Percentiles rank a stretch among this genome's conserved stretches.
These are phyloP conservation scores for Tapirus indicus DNA, from an alignment of 2,797 vertebrate genomes.

Conservation along the genomic window DNA sequence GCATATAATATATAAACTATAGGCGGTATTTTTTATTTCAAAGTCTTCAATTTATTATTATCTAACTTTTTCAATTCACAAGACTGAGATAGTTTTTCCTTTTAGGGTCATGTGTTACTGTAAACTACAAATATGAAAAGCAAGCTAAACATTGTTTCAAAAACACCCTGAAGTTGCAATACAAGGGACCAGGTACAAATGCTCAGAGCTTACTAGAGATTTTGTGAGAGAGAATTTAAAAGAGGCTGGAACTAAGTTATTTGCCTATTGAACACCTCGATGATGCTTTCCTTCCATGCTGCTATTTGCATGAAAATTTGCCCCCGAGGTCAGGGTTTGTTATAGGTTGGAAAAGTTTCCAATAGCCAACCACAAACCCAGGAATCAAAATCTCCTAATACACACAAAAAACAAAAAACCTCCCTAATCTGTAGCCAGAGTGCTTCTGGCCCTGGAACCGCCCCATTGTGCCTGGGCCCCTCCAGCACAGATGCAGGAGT, in stretches of 20 bases:
- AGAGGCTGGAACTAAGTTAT: constrained; percentile 47
- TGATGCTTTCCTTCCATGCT: constrained; percentile 31
- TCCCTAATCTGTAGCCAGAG: constrained; percentile 50
- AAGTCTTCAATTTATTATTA: constrained; percentile 21
- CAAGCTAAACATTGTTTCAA: constrained; percentile 29
- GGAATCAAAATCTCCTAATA: constrained; percentile 14
- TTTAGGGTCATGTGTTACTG: background rate
- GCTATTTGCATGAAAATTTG: constrained; percentile 44
- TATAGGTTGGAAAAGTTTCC: constrained; percentile 40
- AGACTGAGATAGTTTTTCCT: constrained; percentile 44
- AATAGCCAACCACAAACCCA: background rate
- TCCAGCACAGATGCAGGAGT: background rate
- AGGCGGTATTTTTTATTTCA: constrained; percentile 22
- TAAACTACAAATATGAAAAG: constrained; percentile 32
- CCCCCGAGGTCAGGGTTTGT: background rate
- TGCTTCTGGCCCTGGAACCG: background rate
- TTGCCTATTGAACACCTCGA: constrained; percentile 35
- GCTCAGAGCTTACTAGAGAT: background rate
- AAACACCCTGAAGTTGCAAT: constrained; percentile 30
- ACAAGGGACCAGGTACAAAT: constrained; percentile 36
- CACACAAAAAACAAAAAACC: background rate
- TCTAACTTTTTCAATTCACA: constrained; percentile 28
- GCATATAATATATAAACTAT: background rate
- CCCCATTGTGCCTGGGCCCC: constrained; percentile 54
- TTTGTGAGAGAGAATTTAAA: constrained; percentile 44